These are phyloP conservation scores for Pollenia griseotomentosa DNA, from an alignment of 2,888 invertebrate species.

Conservation along the genomic window DNA sequence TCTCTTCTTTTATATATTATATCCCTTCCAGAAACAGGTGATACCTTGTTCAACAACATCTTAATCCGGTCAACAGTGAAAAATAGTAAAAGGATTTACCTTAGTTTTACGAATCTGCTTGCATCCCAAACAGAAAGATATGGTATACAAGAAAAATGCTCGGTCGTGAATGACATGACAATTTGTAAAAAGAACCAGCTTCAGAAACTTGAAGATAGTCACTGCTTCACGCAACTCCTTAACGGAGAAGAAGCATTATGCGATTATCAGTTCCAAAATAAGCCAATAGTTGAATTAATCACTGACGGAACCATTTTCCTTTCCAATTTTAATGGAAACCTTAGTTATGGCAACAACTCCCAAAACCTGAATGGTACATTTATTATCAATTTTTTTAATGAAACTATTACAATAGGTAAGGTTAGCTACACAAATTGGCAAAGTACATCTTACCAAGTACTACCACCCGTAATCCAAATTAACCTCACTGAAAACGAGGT, in stretches of 20 bases:
- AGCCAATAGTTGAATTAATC: slow-evolving; percentile 16
- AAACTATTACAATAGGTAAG: slow-evolving; percentile 4
- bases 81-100: slow-evolving; percentile 59
- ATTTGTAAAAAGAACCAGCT: too few species aligned
- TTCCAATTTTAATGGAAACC: slow-evolving; percentile 10
- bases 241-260: background rate
- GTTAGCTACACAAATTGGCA: background rate
- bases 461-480: too few species aligned
- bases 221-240: background rate
- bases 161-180: background rate
- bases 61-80: slow-evolving; percentile 64
- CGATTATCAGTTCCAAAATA: slow-evolving; percentile 24
- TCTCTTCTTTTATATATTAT: slow-evolving; percentile 64
- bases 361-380: slow-evolving; percentile 47
- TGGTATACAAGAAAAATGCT: slow-evolving; percentile 8
- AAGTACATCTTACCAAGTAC: too few species aligned
- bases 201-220: slow-evolving; percentile 11
- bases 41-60: slow-evolving; percentile 40
- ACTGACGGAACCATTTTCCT: slow-evolving; percentile 18
- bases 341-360: background rate
- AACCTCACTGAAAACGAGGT: too few species aligned
- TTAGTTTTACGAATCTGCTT: slow-evolving; percentile 41
- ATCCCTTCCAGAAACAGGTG: slow-evolving; percentile 49
- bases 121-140: slow-evolving; percentile 28
- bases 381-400: slow-evolving; percentile 39